These are phyloP conservation scores for Phyllostomus hastatus DNA, from an alignment of 2,113 vertebrate species.

Conservation along the genomic window DNA sequence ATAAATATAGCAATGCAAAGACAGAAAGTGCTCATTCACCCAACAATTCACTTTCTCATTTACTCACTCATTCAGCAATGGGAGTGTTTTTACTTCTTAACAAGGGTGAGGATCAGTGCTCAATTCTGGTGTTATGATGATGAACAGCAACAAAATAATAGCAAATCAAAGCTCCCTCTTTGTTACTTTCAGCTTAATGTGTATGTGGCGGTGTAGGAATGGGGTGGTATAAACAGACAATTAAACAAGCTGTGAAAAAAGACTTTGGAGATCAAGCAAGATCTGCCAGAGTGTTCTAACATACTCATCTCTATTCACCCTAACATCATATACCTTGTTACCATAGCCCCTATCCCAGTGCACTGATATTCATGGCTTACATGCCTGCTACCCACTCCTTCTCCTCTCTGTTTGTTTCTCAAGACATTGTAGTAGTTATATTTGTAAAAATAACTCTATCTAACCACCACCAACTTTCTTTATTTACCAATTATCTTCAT, in stretches of 20 bases:
- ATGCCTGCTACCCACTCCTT: too few relatives aligned
- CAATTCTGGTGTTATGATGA: not conserved
- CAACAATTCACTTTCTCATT: not conserved
- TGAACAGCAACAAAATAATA: not conserved
- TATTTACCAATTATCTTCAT: not conserved
- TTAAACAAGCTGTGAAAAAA: not conserved
- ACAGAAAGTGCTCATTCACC: not conserved
- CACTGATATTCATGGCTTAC: not conserved
- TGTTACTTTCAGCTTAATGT: not conserved
- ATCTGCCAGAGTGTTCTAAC: not conserved
- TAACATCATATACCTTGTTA: not conserved
- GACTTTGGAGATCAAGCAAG: not conserved
- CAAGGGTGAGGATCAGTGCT: not conserved
- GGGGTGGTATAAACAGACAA: not conserved
- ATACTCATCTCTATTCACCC: not conserved
- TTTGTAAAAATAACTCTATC: not conserved
- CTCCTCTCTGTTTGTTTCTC: not conserved
- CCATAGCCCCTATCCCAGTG: too few relatives aligned
- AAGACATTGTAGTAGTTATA: not conserved
- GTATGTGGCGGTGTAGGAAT: not conserved
- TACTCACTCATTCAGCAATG: not conserved
- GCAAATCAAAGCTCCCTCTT: not conserved
- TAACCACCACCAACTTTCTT: not conserved
- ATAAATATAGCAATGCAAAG: not conserved
- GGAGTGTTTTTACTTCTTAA: not conserved